Evolutionary conservation across 2,113 vertebrate species (phyloP).

Genomic region (Xiphophorus couchianus): DNA sequence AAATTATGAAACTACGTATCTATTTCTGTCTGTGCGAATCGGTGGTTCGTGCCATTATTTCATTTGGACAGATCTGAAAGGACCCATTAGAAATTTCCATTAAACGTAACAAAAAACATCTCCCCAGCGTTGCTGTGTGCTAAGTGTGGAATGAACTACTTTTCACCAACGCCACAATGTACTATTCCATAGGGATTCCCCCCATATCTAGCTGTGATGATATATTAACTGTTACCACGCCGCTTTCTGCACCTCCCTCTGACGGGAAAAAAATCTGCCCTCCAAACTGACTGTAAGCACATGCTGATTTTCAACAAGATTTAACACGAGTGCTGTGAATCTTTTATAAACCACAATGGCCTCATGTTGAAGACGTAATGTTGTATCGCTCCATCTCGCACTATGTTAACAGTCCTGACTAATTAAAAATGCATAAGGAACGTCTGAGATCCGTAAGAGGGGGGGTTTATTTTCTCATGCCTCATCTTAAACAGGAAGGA

Average conservation of each 20-base stretch:
- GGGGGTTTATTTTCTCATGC: conserved; percentile 72
- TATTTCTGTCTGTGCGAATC: conserved; percentile 71
- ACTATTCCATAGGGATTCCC: conserved; percentile 71
- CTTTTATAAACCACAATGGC: conserved; percentile 54
- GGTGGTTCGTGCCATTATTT: conserved; percentile 71
- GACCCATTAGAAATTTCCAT: conserved; percentile 78
- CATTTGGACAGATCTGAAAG: conserved; percentile 75
- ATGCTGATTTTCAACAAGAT: conserved; percentile 49
- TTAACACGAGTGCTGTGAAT: conserved; percentile 50
- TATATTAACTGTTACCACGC: conserved; percentile 75
- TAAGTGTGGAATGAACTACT: conserved; percentile 81
- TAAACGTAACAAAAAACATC: conserved; percentile 75
- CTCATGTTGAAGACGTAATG: conserved; percentile 51
- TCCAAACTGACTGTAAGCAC: conserved; percentile 46
- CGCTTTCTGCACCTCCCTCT: conserved; percentile 62
- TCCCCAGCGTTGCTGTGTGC: conserved; percentile 74
- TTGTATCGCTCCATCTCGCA: conserved; percentile 60
- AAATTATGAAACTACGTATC: conserved; percentile 70
- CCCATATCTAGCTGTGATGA: conserved; percentile 62
- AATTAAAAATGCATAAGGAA: conserved; percentile 80
- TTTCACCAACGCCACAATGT: conserved; percentile 76
- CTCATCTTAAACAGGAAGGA: conserved; percentile 77
- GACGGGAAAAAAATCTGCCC: conserved; percentile 50
- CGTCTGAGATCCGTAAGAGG: conserved; percentile 70
- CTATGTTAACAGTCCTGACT: conserved; percentile 72